Base-by-base conservation (phyloP, 2,888 invertebrate genomes). In the Acleris cristana region DNA sequence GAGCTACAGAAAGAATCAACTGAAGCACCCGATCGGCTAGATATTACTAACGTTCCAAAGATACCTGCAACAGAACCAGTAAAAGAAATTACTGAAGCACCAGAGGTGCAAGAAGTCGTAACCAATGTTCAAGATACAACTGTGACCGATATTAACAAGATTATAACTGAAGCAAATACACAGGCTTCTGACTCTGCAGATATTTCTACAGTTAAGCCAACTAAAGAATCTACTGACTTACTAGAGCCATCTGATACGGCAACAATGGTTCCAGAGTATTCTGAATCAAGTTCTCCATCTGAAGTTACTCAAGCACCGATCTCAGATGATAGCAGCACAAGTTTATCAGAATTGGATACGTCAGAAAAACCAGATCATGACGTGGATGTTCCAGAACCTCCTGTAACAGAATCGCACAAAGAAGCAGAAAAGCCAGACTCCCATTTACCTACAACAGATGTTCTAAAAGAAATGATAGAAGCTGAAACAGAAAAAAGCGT, bases 1-100 rank as follows among this genome's bases (percentile, higher is more conserved):
- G 51, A 62, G 45, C n/a, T 44, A 56, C 54, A 60, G n/a, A 52
- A 56, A 14, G 18, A 56, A 52, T 1, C 18, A 2, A 62, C 61
- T 3, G 45, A 65, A n/a, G 26, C 26, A 52, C 64, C 72, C 40
- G 71, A 71, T 68, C 61, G 55, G 59, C 52, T 65, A 56, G 55
- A 61, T 26, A 30, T 16, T 16, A 48, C 48, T 12, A 26, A 23
- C 19, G 23, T 40, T 26, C 51, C 44, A 19, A 40, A 21, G 6
- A 6, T 52, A n/a, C 18, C 56, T 52, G 34, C 45, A 52, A 66
- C 48, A 16, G 61, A 40, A 30, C 21, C 56, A 10, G 34, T 56
- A 45, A 45, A 34, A 3, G 26, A 62, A 34, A 14, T 4, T 10
- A 52, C 61, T 53, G 69, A 68, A 48, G 69, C 71, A 60, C 48